Conservation (phyloP, 2,113 vertebrate species). For the Psettodes erumei region DNA sequence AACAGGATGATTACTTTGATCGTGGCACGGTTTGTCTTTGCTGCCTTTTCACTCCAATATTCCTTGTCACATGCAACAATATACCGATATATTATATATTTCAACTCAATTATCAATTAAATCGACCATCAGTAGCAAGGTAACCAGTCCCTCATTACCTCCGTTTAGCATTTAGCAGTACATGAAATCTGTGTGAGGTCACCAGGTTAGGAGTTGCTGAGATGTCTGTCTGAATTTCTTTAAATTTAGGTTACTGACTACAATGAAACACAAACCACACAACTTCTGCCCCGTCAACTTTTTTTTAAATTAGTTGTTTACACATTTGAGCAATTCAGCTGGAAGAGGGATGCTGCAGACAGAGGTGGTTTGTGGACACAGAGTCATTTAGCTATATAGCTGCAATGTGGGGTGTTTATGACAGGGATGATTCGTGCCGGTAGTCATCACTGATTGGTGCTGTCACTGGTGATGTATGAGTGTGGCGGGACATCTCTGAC, state of each 20-base stretch:
- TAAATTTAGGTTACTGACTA: neutral
- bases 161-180: neutral
- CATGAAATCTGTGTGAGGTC: neutral
- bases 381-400: conserved; percentile 16
- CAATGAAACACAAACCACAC: neutral
- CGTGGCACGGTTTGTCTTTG: neutral
- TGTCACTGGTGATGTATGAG: conserved; percentile 76
- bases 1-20: neutral
- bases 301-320: conserved; percentile 1
- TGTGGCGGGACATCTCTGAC: conserved; percentile 73
- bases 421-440: conserved; percentile 43
- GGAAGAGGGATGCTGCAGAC: neutral
- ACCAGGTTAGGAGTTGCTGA: neutral
- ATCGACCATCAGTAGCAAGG: neutral
- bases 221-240: neutral
- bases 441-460: conserved; percentile 59
- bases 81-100: neutral
- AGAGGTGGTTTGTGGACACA: conserved; percentile 13
- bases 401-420: conserved; percentile 42
- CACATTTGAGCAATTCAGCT: neutral
- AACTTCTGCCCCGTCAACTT: too few species aligned
- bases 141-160: neutral
- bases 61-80: neutral
- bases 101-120: neutral
- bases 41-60: neutral